Conservation (phyloP, 1,140 invertebrate species). For the Lordiphosa collinella region DNA sequence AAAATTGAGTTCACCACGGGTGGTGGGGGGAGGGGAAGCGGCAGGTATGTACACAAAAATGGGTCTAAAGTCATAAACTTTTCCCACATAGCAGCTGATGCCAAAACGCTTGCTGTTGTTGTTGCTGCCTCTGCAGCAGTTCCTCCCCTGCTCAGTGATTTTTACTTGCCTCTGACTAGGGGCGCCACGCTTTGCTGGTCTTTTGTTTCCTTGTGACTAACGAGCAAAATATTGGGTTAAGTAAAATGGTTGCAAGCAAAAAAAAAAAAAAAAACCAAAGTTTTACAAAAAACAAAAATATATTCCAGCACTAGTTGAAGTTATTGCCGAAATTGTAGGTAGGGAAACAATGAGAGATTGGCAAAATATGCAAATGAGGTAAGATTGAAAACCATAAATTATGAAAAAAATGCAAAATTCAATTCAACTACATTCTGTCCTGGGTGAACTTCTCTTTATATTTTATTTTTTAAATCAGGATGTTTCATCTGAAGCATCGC, state of each 20-base stretch:
- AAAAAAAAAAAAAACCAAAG: not conserved
- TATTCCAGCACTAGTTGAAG: slow-evolving; percentile 15
- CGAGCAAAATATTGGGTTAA: slow-evolving; percentile 75
- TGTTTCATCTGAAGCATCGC: no score
- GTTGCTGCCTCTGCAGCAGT: slow-evolving; percentile 21
- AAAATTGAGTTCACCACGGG: slow-evolving; percentile 61
- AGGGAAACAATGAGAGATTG: slow-evolving; percentile 1
- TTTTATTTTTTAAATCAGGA: no score
- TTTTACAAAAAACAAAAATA: not conserved
- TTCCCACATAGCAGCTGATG: slow-evolving; percentile 71
- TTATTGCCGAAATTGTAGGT: slow-evolving; percentile 26
- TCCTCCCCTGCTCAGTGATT: slow-evolving; percentile 66
- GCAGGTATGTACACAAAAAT: slow-evolving; percentile 55
- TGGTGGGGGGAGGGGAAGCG: slow-evolving; percentile 1
- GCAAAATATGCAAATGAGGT: slow-evolving; percentile 1
- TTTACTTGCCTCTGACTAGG: slow-evolving; percentile 71
- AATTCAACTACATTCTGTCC: no score
- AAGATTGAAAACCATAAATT: no score
- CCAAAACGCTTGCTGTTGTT: slow-evolving; percentile 45
- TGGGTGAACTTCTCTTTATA: no score
- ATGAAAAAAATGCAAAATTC: no score
- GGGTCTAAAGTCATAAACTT: slow-evolving; percentile 76
- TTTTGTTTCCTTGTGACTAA: slow-evolving; percentile 68
- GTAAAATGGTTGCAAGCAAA: slow-evolving; percentile 48
- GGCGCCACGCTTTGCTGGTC: slow-evolving; percentile 48